A percentile compares a stretch with the other conserved stretches of the same genome.
Evolutionary conservation across 1,140 invertebrate genomes (phyloP).

Genomic region (Solenopsis invicta): DNA sequence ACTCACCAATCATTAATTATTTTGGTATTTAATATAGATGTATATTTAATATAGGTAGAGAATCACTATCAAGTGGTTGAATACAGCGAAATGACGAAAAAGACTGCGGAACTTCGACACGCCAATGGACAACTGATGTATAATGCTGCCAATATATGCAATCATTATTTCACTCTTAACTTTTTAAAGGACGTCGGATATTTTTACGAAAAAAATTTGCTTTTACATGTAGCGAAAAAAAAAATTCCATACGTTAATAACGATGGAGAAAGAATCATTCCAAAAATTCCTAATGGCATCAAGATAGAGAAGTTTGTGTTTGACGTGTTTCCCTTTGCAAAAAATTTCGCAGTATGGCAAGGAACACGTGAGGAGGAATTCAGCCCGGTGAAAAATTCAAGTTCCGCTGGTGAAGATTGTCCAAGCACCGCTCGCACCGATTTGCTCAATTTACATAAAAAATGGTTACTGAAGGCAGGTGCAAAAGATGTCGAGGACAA

Average conservation of each 20-base stretch:
- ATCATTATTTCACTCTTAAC: conserved; percentile 97
- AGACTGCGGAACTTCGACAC: conserved; percentile 94
- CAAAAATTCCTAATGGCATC: conserved; percentile 96
- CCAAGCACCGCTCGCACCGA: conserved; percentile 94
- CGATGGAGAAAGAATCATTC: conserved; percentile 91
- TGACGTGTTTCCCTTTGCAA: conserved; percentile 98
- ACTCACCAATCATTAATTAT: no score
- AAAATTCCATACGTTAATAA: conserved; percentile 96
- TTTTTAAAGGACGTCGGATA: conserved; percentile 92
- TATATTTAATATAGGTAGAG: conserved; percentile 87
- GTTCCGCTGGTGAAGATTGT: conserved; percentile 95
- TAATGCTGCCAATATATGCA: conserved; percentile 98
- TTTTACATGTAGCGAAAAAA: conserved; percentile 98
- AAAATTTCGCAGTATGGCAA: conserved; percentile 97
- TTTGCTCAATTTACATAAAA: conserved; percentile 93
- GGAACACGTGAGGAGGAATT: conserved; percentile 97
- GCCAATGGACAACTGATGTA: conserved; percentile 94
- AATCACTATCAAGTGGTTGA: conserved; percentile 97
- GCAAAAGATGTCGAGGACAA: conserved; percentile 90
- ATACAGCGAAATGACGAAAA: conserved; percentile 97
- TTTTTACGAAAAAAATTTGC: conserved; percentile 91
- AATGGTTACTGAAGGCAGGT: conserved; percentile 95
- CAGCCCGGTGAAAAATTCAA: conserved; percentile 98
- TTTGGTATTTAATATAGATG: no score
- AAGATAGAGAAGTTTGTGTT: conserved; percentile 99